Evolutionary conservation across 2,113 vertebrate species (phyloP).

Genomic region (Rhombomys opimus): DNA sequence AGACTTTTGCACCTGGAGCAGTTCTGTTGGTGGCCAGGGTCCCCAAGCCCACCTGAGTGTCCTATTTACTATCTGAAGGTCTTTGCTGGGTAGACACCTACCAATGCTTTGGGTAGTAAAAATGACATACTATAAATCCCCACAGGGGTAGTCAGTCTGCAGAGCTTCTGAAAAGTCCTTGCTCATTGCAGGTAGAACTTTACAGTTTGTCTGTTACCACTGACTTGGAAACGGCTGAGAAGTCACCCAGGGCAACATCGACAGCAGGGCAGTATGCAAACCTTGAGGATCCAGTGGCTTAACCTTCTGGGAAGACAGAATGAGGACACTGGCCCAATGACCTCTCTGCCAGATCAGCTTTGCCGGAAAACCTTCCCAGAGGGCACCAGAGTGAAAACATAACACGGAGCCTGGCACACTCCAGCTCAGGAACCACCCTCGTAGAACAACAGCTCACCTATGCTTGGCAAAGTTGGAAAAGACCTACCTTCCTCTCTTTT

Average conservation of each 20-base stretch:
- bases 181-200: not conserved
- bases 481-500: not conserved
- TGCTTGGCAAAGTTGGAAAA: not conserved
- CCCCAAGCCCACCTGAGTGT: not conserved
- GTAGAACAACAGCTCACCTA: not conserved
- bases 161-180: not conserved
- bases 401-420: not conserved
- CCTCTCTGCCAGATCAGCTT: not conserved
- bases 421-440: not conserved
- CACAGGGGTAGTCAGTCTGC: not conserved
- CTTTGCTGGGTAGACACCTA: not conserved
- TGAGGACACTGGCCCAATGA: not conserved
- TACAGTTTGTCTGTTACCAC: not conserved
- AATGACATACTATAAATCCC: not conserved
- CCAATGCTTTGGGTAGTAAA: conserved; percentile 2
- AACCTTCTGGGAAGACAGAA: not conserved
- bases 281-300: not conserved
- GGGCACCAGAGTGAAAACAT: not conserved
- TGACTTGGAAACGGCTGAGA: not conserved
- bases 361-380: not conserved
- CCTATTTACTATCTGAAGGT: not conserved
- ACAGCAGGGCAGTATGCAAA: not conserved
- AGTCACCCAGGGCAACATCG: not conserved
- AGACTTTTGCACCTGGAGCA: not conserved
- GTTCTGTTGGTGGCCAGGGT: not conserved